Evolutionary conservation across 2,113 vertebrate genomes (phyloP).

Genomic region (Eubucco bourcierii): DNA sequence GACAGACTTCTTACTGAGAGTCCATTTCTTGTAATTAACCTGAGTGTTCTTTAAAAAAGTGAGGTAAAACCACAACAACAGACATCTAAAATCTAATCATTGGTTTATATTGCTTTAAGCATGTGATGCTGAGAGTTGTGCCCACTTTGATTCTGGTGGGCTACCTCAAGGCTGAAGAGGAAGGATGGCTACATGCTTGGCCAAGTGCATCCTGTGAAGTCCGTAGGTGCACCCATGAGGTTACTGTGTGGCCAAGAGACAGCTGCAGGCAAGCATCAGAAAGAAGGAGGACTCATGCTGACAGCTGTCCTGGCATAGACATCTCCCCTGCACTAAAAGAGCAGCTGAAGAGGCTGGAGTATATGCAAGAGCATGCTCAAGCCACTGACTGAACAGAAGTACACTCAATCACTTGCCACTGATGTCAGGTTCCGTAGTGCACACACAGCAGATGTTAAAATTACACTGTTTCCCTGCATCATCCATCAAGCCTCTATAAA

Average conservation of each 20-base stretch:
- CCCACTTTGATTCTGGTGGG: not conserved
- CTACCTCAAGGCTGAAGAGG: not conserved
- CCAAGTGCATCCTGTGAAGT: not conserved
- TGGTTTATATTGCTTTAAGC: not conserved
- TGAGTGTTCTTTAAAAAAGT: not conserved
- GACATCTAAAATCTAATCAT: not conserved
- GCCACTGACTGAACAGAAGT: not conserved
- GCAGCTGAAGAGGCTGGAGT: not conserved
- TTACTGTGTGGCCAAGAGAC: not conserved
- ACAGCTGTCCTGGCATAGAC: not conserved
- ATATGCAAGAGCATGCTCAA: not conserved
- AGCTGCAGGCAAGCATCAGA: not conserved
- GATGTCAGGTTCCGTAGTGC: not conserved
- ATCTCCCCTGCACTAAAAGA: not conserved
- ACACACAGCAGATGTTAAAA: not conserved
- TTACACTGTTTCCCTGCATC: not conserved
- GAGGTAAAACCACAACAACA: not conserved
- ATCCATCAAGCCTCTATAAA: not conserved
- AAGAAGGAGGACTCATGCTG: not conserved
- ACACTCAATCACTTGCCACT: not conserved
- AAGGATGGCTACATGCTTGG: not conserved
- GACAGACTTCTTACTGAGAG: not conserved
- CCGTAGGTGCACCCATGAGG: not conserved
- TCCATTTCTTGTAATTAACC: not conserved
- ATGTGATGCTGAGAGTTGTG: no score